Percentiles rank a stretch among this genome's conserved stretches.
These are phyloP conservation scores for Sebastes umbrosus DNA, from an alignment of 2,797 vertebrate genomes.

Conservation along the genomic window DNA sequence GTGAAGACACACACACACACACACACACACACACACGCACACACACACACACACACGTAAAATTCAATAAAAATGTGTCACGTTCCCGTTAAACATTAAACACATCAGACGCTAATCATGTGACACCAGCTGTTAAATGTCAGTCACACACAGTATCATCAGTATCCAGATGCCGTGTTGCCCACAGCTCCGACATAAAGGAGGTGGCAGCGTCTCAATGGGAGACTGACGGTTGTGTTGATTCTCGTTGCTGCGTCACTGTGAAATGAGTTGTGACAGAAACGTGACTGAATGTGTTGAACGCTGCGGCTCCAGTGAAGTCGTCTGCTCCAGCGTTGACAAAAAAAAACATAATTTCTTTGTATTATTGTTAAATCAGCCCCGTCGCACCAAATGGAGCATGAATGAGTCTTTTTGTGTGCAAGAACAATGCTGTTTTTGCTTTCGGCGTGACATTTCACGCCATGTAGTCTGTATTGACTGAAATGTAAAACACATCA, in stretches of 20 bases:
- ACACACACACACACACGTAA: neutral
- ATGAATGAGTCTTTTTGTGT: too few relatives aligned
- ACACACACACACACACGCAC: too few relatives aligned
- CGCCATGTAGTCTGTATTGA: too few relatives aligned
- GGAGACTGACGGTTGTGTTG: neutral
- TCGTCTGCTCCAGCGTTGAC: neutral
- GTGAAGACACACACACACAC: neutral
- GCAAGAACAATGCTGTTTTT: too few relatives aligned
- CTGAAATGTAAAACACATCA: neutral
- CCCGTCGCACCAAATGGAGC: neutral
- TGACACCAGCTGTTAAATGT: neutral
- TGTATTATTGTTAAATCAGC: neutral
- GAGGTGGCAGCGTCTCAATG: neutral
- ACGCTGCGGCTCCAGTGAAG: neutral
- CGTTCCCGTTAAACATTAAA: neutral
- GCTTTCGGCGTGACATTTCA: too few relatives aligned
- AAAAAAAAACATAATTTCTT: neutral
- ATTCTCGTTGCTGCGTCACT: neutral
- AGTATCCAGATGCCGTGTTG: neutral
- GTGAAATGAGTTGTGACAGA: slow-evolving; percentile 14
- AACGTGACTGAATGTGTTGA: neutral
- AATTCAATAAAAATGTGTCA: neutral
- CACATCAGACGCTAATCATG: neutral
- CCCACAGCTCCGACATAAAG: neutral
- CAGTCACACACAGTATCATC: neutral